Base-by-base conservation (phyloP, 2,797 vertebrate species). In the Choloepus didactylus region DNA sequence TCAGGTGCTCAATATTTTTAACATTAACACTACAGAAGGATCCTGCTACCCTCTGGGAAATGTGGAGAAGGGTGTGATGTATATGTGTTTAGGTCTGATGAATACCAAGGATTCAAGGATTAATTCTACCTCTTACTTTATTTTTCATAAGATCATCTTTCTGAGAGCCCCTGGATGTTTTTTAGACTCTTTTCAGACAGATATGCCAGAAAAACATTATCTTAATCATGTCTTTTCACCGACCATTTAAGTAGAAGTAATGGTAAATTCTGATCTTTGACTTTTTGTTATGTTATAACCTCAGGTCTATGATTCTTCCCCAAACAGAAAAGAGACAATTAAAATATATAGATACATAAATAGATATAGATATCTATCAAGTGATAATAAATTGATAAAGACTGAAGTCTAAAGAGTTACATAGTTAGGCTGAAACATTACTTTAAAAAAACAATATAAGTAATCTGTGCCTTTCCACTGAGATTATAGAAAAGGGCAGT, bases 231-330 rank as follows among this genome's bases (percentile, higher is more conserved):
- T 87, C 64, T 75, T 75, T 8, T 80, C 51, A 76, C n/a, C 44
- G 64, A 77, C 59, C 60, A 92, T 51, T 3, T 90, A 96, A 93
- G 38, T 81, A 6, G 73, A 91, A 16, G 69, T 79, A 94, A 87
- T 84, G 51, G 38, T 73, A 79, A 94, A 94, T 75, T 81, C 44
- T 88, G 51, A 90, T 49, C 75, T 93, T 89, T 66, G 46, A 89
- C 35, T 77, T 90, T 80, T 94, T 93, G 41, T 16, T 46, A 66
- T 90, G 49, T 77, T 95, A 87, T 56, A 91, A 92, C n/a, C 35
- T 75, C 44, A 96, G 69, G 9, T 95, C 38, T 49, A 66, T 38
- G n/a, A 91, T 88, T 93, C 62, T 95, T 93, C 35, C 31, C 44
- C 27, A 81, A 31, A 54, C 66, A 25, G 27, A 93, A 67, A 0